Evolutionary conservation across 2,113 vertebrate genomes (phyloP).

Genomic region (Peucedramus taeniatus): DNA sequence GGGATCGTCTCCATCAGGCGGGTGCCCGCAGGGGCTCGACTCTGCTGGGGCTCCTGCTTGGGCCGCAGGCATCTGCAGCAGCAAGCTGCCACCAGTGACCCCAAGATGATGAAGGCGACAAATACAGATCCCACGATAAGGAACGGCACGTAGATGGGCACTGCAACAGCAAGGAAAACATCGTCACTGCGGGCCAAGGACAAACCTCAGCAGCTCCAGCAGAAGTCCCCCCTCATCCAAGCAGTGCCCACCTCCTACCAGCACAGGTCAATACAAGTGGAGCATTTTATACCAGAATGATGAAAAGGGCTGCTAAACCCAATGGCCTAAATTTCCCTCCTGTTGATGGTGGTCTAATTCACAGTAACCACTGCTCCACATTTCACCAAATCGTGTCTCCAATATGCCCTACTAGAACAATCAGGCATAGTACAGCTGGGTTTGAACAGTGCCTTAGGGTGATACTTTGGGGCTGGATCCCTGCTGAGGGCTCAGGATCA

Average conservation of each 20-base stretch:
- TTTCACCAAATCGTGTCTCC: not conserved
- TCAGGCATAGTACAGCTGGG: not conserved
- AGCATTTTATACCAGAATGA: not conserved
- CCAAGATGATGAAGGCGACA: constrained; percentile 93
- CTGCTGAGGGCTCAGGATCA: not conserved
- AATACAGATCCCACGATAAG: constrained; percentile 97
- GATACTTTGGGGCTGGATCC: not conserved
- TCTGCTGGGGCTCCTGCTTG: constrained; percentile 92
- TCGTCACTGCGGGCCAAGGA: not conserved
- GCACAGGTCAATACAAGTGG: rapidly evolving
- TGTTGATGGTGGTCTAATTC: not conserved
- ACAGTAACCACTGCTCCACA: not conserved
- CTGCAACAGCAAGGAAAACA: constrained; percentile 66
- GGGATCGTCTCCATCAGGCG: constrained; percentile 95
- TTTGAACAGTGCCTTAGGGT: not conserved
- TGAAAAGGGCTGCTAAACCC: not conserved
- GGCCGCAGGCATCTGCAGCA: constrained; percentile 96
- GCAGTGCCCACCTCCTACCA: not conserved
- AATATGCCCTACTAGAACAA: not conserved
- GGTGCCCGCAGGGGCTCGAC: constrained; percentile 69
- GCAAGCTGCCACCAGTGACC: constrained; percentile 91
- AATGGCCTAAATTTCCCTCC: not conserved
- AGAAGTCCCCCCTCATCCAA: not conserved
- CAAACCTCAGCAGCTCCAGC: not conserved
- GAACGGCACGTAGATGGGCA: constrained; percentile 97